Base-by-base conservation (phyloP, 2,797 vertebrate genomes). In the Sebastiscus tertius region DNA sequence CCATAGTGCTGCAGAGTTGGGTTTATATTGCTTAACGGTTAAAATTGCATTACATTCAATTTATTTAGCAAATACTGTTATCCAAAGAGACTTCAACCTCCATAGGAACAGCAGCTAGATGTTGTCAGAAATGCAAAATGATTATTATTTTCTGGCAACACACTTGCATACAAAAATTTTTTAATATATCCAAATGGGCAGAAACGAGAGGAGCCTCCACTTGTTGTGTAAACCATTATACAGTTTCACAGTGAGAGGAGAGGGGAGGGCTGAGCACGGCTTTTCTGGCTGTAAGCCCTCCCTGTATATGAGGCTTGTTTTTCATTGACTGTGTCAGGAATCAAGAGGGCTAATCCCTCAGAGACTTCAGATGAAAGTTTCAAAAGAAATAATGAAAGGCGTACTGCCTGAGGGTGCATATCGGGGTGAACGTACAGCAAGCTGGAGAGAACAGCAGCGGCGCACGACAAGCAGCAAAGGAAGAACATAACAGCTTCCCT, bases 301-400 rank as follows among this genome's bases (percentile, higher is more conserved):
- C 84, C 93, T 92, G 88, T 95, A 94, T 93, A 95, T 92, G 89
- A 95, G 92, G 90, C 95, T 94, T 96, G 95, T 95, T 96, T 96
- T 95, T 96, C 95, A 96, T 96, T 94, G 95, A 95, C 94, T 96
- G 94, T 96, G 95, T 96, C 96, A 95, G 95, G 94, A 96, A 96
- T 96, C 95, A 96, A 96, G 96, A 96, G 93, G 92, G 93, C 95
- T 95, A 95, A 96, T 95, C 94, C 96, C 95, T 95, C 91, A 87
- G 95, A 96, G 95, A 95, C 94, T 95, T 95, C 93, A 96, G 95
- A 96, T 95, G 95, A 95, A 96, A 95, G 94, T 96, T 96, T 95
- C 93, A 95, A 95, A 95, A 95, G 95, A 96, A 96, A 96, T 95
- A 96, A 96, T 96, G 95, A 96, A 96, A 96, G 94, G 91, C 94